Evolutionary conservation across 1,140 invertebrate genomes (phyloP).

Genomic region (Microplitis mediator): DNA sequence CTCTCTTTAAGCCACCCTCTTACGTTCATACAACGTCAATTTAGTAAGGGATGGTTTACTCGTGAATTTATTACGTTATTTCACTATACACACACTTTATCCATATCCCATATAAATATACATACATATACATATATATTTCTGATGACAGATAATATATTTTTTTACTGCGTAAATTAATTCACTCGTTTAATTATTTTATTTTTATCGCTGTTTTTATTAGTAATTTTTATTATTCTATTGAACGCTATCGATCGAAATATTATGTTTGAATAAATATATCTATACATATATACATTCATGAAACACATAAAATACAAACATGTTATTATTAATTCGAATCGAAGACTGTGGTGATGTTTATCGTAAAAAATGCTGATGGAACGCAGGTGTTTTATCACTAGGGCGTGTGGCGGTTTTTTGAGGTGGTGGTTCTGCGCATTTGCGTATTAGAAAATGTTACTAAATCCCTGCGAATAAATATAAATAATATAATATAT

Average conservation of each 20-base stretch:
- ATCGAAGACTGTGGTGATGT: not conserved
- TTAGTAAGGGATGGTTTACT: constrained; percentile 61
- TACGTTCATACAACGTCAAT: constrained; percentile 58
- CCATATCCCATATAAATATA: constrained; percentile 4
- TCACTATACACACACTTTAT: constrained; percentile 10
- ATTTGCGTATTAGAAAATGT: too few relatives aligned
- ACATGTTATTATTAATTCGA: not conserved
- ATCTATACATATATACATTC: not conserved
- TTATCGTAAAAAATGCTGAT: too few relatives aligned
- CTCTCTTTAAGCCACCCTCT: constrained; percentile 23
- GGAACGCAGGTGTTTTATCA: too few relatives aligned
- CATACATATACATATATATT: not conserved
- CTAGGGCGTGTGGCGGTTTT: too few relatives aligned
- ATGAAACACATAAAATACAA: not conserved
- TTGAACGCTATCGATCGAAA: not conserved
- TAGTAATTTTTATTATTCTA: not conserved
- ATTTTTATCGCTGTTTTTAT: not conserved
- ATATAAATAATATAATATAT: too few relatives aligned
- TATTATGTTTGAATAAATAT: too few relatives aligned
- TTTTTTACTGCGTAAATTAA: not conserved
- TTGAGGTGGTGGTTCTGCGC: too few relatives aligned
- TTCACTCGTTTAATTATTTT: not conserved
- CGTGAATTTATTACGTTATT: constrained; percentile 52
- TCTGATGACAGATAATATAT: not conserved
- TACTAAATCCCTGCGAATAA: too few relatives aligned